Evolutionary conservation across 2,888 invertebrate species (phyloP).

Genomic region (Zaprionus bogoriensis): DNA sequence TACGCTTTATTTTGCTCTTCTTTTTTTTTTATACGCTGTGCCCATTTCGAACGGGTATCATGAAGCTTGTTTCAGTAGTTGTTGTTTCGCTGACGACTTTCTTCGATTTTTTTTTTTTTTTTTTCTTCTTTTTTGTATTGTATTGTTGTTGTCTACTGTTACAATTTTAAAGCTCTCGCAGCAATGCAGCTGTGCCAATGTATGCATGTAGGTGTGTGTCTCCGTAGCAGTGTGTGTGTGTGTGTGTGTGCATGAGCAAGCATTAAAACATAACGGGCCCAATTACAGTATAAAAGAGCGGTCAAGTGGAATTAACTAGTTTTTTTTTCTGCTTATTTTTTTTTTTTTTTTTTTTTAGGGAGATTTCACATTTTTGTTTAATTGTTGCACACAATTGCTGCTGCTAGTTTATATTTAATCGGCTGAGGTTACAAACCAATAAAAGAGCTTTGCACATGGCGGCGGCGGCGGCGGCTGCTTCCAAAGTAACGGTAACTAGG

Average conservation of each 20-base stretch:
- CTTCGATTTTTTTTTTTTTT: conserved; percentile 61
- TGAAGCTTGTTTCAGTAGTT: conserved; percentile 64
- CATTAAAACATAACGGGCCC: conserved; percentile 74
- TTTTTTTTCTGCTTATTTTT: conserved; percentile 29
- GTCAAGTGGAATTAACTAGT: conserved; percentile 60
- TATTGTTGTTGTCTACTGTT: conserved; percentile 62
- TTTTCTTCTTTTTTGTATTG: neutral
- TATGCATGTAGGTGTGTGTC: conserved; percentile 15
- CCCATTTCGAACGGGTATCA: conserved; percentile 68
- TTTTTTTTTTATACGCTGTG: conserved; percentile 50
- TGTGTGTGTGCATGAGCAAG: conserved; percentile 50
- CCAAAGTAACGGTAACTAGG: conserved; percentile 59
- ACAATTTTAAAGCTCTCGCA: conserved; percentile 68
- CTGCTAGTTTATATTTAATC: conserved; percentile 8
- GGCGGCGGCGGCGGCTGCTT: too few relatives aligned
- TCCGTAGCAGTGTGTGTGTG: conserved; percentile 8
- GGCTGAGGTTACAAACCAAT: conserved; percentile 1
- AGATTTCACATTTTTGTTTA: conserved; percentile 62
- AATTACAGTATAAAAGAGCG: conserved; percentile 71
- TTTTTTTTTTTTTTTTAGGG: conserved; percentile 18
- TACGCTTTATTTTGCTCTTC: conserved; percentile 44
- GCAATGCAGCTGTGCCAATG: conserved; percentile 62
- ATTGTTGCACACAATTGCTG: conserved; percentile 36
- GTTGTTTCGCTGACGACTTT: conserved; percentile 65
- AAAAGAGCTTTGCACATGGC: conserved; percentile 35